Conservation (phyloP, 2,797 vertebrate species). For the Syngnathus acus region DNA sequence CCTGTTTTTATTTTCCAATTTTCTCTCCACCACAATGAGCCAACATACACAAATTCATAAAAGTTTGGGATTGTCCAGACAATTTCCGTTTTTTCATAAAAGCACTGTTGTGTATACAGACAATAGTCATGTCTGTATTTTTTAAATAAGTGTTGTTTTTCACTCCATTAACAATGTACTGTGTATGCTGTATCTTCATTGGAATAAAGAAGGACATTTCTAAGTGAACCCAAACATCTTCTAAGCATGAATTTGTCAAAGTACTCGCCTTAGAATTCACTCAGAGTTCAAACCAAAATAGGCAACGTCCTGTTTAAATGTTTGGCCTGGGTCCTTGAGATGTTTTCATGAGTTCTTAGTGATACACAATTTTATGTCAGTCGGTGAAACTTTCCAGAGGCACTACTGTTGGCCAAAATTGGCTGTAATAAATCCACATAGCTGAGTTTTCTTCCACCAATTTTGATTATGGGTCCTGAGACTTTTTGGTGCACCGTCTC, state of each 20-base stretch:
- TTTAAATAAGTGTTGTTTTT: neutral
- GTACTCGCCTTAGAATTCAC: neutral
- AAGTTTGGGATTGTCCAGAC: neutral
- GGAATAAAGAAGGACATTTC: neutral
- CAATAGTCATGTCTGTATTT: neutral
- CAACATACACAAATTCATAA: constrained; percentile 7
- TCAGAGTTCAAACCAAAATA: neutral
- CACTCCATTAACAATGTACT: neutral
- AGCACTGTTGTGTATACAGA: constrained; percentile 1
- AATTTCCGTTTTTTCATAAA: neutral
- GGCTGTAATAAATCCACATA: too few relatives aligned
- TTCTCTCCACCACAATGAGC: constrained; percentile 23
- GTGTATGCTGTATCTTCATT: too few relatives aligned
- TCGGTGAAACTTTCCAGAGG: too few relatives aligned
- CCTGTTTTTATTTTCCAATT: constrained; percentile 23
- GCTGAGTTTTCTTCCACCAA: too few relatives aligned
- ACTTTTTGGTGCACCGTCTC: too few relatives aligned
- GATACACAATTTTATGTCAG: too few relatives aligned
- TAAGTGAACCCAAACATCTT: neutral
- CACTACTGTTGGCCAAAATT: too few relatives aligned
- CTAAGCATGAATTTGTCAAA: neutral
- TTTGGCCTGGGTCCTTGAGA: neutral
- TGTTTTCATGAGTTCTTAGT: neutral
- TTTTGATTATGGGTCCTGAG: too few relatives aligned
- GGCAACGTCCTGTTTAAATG: neutral